These are phyloP conservation scores for Cirrhinus mrigala DNA, from an alignment of 2,797 vertebrate genomes.

Conservation along the genomic window DNA sequence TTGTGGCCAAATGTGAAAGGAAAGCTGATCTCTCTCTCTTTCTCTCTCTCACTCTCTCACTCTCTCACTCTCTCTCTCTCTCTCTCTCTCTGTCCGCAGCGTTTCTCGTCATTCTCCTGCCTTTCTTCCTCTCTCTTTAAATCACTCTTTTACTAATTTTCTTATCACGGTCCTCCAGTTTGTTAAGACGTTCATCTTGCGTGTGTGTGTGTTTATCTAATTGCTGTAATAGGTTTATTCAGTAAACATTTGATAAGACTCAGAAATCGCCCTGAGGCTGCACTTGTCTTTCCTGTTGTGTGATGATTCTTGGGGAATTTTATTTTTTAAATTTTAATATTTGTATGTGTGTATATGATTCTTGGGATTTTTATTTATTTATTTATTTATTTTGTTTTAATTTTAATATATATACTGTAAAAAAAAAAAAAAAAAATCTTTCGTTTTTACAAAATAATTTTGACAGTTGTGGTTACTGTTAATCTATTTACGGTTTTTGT, in stretches of 20 bases:
- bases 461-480: no score
- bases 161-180: conserved; percentile 58
- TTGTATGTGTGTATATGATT: no score
- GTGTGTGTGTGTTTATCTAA: conserved; percentile 47
- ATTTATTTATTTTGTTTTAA: no score
- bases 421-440: no score
- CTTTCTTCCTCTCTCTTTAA: conserved; percentile 41
- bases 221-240: conserved; percentile 57
- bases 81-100: conserved; percentile 33
- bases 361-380: no score
- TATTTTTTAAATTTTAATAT: not conserved
- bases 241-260: conserved; percentile 57
- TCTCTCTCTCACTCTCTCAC: no score
- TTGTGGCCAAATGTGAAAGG: conserved; percentile 18
- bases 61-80: conserved; percentile 27
- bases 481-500: no score
- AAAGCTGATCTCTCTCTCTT: conserved; percentile 29
- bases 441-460: no score
- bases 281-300: conserved; percentile 38
- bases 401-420: no score
- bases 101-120: conserved; percentile 20
- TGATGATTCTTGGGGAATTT: conserved; percentile 11
- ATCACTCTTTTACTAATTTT: conserved; percentile 53
- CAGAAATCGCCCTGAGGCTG: conserved; percentile 31
- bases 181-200: conserved; percentile 47